These are phyloP conservation scores for Suncus etruscus DNA, from an alignment of 2,113 vertebrate species.

Conservation along the genomic window DNA sequence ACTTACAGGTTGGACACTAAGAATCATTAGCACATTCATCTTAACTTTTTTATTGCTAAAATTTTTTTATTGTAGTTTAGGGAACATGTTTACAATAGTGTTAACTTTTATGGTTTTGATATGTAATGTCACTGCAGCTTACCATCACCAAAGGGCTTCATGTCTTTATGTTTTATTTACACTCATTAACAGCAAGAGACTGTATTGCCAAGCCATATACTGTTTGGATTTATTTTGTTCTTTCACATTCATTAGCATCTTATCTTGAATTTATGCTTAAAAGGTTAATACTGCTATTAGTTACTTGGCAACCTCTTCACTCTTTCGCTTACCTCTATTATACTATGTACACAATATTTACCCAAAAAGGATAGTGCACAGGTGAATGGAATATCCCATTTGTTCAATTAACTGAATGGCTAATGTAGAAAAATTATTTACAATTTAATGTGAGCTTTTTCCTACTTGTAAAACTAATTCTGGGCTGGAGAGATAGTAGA, in stretches of 20 bases:
- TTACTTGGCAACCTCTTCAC: slow-evolving; percentile 72
- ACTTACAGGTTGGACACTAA: neutral
- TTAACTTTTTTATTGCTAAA: neutral
- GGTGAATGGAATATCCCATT: slow-evolving; percentile 52
- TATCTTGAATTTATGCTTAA: slow-evolving; percentile 74
- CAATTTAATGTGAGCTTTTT: slow-evolving; percentile 58
- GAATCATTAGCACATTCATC: slow-evolving; percentile 28
- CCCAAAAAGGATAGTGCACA: slow-evolving; percentile 54
- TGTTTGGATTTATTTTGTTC: slow-evolving; percentile 47
- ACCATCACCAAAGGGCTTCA: neutral
- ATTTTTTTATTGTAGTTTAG: too few relatives aligned
- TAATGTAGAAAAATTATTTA: slow-evolving; percentile 43
- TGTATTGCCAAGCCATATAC: neutral
- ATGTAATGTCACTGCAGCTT: too few relatives aligned
- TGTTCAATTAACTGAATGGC: slow-evolving; percentile 57
- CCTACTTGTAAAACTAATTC: slow-evolving; percentile 31
- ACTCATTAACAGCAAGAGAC: slow-evolving; percentile 13
- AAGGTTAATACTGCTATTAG: slow-evolving; percentile 67
- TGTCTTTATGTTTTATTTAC: slow-evolving; percentile 17
- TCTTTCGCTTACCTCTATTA: slow-evolving; percentile 38
- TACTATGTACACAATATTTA: slow-evolving; percentile 49
- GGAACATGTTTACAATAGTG: too few relatives aligned
- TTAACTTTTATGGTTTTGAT: too few relatives aligned
- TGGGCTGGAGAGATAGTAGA: slow-evolving; percentile 37
- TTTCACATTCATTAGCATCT: slow-evolving; percentile 31